Percentiles rank a stretch among this genome's conserved stretches.
Conservation (phyloP, 2,888 invertebrate species). For the Luperina testacea region DNA sequence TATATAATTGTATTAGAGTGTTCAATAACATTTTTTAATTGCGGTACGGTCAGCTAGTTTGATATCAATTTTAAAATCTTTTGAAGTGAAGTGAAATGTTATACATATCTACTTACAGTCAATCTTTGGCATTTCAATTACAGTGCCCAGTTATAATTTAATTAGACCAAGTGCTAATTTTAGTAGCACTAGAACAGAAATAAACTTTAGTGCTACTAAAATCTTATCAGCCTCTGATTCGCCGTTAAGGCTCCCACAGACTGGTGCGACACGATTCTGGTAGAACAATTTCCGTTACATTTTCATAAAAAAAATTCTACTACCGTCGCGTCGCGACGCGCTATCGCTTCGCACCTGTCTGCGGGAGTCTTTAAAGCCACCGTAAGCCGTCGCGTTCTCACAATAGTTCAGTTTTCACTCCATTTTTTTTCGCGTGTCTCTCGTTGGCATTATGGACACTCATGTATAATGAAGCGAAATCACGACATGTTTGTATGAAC, state of each 20-base stretch:
- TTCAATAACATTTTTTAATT: too few relatives aligned
- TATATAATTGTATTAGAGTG: too few relatives aligned
- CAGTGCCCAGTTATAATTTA: conserved; percentile 20
- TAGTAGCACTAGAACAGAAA: conserved; percentile 6
- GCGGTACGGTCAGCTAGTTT: too few relatives aligned
- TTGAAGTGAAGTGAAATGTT: too few relatives aligned
- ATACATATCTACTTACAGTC: too few relatives aligned
- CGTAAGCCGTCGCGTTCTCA: conserved; percentile 18
- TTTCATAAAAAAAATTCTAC: neutral
- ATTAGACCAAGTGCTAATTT: conserved; percentile 37
- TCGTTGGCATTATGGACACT: conserved; percentile 39
- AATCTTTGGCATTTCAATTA: too few relatives aligned
- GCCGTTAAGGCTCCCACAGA: neutral
- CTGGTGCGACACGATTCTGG: too few relatives aligned
- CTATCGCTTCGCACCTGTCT: neutral
- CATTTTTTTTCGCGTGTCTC: conserved; percentile 63
- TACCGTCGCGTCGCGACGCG: neutral
- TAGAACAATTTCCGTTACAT: too few relatives aligned
- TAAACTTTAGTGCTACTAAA: conserved; percentile 33
- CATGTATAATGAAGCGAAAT: conserved; percentile 59
- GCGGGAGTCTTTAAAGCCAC: neutral
- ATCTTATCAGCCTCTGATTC: conserved; percentile 34
- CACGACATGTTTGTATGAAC: conserved; percentile 62
- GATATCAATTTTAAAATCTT: too few relatives aligned
- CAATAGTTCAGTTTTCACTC: conserved; percentile 65